Conservation (phyloP, 1,140 invertebrate genomes). For the Drosophila pseudoananassae region DNA sequence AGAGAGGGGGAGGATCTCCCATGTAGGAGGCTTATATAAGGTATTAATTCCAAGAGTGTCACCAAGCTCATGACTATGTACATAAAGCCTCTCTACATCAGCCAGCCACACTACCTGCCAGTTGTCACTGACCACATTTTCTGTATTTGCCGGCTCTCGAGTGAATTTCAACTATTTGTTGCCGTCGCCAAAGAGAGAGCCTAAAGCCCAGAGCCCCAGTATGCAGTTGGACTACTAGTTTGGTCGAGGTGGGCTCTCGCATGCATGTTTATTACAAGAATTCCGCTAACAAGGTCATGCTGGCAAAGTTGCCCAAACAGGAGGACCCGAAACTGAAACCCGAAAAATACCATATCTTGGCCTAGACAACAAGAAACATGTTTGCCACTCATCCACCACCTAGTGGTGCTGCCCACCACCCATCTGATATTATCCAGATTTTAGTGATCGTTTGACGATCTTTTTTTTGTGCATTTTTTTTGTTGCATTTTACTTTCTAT, state of each 20-base stretch:
- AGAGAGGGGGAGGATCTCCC: too few species aligned
- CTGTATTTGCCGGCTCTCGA: slow-evolving; percentile 44
- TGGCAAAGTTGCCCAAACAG: slow-evolving; percentile 21
- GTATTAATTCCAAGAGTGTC: not conserved
- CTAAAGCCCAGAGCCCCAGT: slow-evolving; percentile 22
- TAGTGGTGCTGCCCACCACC: too few species aligned
- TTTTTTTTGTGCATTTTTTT: slow-evolving; percentile 28
- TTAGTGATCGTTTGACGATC: slow-evolving; percentile 10
- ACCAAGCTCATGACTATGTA: not conserved
- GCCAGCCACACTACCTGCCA: slow-evolving; percentile 59
- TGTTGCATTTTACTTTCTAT: slow-evolving; percentile 76
- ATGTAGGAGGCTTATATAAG: too few species aligned
- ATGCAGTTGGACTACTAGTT: slow-evolving; percentile 15
- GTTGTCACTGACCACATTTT: slow-evolving; percentile 49
- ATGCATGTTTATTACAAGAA: slow-evolving; percentile 50
- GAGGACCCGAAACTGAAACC: not conserved
- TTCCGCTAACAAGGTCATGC: slow-evolving; percentile 74
- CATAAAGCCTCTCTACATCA: slow-evolving; percentile 3
- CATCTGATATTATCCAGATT: too few species aligned
- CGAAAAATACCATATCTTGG: slow-evolving; percentile 27
- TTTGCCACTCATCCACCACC: too few species aligned
- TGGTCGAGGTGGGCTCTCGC: not conserved
- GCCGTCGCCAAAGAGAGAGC: slow-evolving; percentile 31
- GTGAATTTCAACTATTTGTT: slow-evolving; percentile 78
- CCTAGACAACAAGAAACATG: not conserved